Percentiles rank a stretch among this genome's conserved stretches.
Evolutionary conservation across 2,113 vertebrate genomes (phyloP).

Genomic region (Cairina moschata): DNA sequence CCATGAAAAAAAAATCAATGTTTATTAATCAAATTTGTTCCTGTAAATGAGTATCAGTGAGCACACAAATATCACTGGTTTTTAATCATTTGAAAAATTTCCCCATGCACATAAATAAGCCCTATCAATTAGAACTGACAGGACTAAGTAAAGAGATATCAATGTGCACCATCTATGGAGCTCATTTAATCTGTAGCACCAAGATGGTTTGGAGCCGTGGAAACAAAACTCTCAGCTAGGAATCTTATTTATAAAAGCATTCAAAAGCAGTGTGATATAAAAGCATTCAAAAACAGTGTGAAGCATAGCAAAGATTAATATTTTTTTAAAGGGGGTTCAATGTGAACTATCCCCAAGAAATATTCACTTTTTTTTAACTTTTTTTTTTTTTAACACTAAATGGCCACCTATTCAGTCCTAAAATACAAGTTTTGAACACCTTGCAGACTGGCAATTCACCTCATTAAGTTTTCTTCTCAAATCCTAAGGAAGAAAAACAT

Average conservation of each 20-base stretch:
- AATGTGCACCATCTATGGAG: not conserved
- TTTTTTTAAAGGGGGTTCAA: not conserved
- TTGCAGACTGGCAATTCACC: not conserved
- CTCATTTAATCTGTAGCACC: not conserved
- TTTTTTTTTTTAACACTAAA: not conserved
- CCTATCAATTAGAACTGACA: not conserved
- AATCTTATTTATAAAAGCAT: not conserved
- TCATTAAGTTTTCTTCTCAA: not conserved
- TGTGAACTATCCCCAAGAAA: not conserved
- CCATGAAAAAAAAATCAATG: not conserved
- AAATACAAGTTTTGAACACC: not conserved
- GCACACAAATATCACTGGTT: not conserved
- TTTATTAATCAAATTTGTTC: not conserved
- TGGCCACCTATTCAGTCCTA: not conserved
- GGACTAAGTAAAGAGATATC: not conserved
- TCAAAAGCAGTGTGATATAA: not conserved
- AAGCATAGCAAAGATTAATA: not conserved
- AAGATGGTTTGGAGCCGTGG: not conserved
- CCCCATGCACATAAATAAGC: not conserved
- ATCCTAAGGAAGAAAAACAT: not conserved
- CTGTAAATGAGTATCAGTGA: not conserved
- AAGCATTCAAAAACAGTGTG: not conserved
- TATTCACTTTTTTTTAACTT: not conserved
- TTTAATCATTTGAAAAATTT: not conserved
- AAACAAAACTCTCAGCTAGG: not conserved